Evolutionary conservation across 1,140 invertebrate species (phyloP), one percentile per base, ranked within the genome.

Genomic region (Listronotus oregonensis): DNA sequence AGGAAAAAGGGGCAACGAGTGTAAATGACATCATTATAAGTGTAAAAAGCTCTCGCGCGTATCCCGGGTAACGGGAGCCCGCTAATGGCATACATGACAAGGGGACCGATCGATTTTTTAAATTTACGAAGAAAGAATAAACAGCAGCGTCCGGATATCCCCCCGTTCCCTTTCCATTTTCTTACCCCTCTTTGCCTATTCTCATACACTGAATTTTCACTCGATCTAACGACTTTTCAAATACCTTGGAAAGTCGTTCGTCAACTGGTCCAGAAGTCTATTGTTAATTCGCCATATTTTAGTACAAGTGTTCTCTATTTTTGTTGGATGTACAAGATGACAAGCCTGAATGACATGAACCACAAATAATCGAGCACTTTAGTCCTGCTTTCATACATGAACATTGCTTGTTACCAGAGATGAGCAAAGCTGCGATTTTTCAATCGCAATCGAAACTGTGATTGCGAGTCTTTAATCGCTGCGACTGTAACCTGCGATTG

Each of bases 1-100:
- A 74, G 72, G 65, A 72, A 67, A 73, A 69, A 68, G 72, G 73
- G 75, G 75, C 75, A 71, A 73, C 75, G 75, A 78, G 77, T 78
- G 77, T 77, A 78, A 78, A 78, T 78, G 77, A 78, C 77, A 78
- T 78, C 77, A 78, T 78, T 78, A 78, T 78, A 78, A 78, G 76
- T 77, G 76, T 75, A 77, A 78, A 78, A 73, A 77, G 77, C 75
- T 77, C 73, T 74, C 75, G 66, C 72, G 65, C 77, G 75, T 77
- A 75, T 69, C 75, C 77, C 72, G 58, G 77, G 75, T 67, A 77
- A 77, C 75, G 74, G 27, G 46, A 31, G 42, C 49, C 49, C 75
- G 75, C 77, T 78, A 78, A 78, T 78, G 75, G 77, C 77, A 78
- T 78, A 78, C 77, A 78, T 78, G 77, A 78, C 77, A 78, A 77